phyloP scores from a whole-genome alignment of 2,113 vertebrate genomes.

The Tetrao urogallus region DNA sequence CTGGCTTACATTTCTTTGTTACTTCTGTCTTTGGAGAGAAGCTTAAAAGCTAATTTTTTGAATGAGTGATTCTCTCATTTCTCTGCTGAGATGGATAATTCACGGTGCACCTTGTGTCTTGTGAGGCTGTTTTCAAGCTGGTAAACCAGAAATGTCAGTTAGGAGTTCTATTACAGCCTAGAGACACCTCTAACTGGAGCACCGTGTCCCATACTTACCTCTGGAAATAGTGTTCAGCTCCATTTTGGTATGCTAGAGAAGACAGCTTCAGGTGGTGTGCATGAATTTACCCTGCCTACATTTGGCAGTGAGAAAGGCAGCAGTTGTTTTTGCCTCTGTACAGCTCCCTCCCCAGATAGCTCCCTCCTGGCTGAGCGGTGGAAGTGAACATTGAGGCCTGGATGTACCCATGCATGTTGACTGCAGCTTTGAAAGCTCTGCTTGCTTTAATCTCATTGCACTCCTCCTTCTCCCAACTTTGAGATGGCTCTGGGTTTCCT shows the following conservation, averaged over 20 bases:
- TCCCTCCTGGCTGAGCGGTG: background rate
- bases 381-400: background rate
- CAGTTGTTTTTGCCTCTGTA: background rate
- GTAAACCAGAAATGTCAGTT: slow-evolving; percentile 36
- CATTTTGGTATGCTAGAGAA: background rate
- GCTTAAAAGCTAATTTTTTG: background rate
- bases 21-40: background rate
- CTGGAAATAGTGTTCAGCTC: background rate
- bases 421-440: background rate
- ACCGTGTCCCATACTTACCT: background rate
- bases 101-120: background rate
- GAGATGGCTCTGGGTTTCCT: background rate
- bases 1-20: background rate
- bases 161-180: background rate
- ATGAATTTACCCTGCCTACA: background rate
- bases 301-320: background rate
- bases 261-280: background rate
- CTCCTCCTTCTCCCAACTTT: background rate
- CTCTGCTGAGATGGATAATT: background rate
- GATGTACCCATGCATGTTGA: background rate
- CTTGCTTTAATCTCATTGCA: background rate
- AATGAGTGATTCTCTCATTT: background rate
- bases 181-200: slow-evolving; percentile 14
- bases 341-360: background rate
- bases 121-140: background rate